Base-by-base conservation (phyloP, 2,888 invertebrate species). In the Agelastica alni region DNA sequence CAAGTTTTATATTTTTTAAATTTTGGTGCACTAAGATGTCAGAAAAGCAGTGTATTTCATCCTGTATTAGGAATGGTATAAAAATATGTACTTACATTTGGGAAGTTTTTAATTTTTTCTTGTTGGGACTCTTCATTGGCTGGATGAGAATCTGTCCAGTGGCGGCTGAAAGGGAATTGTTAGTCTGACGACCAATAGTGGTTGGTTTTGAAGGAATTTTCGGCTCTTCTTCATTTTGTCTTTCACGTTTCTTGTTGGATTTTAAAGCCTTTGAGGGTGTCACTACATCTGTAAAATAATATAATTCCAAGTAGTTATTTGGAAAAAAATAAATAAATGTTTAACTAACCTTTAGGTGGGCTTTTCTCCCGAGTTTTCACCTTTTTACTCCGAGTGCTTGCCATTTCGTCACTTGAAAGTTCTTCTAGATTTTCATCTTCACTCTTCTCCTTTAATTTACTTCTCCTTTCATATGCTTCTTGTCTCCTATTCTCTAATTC, bases 71-170 rank as follows among this genome's bases (percentile, higher is more conserved):
- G n/a, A n/a, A n/a, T n/a, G n/a, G n/a, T n/a, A n/a, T n/a, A n/a
- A n/a, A n/a, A n/a, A n/a, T n/a, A n/a, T 41, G 51, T 60, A 78
- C 79, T 81, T 79, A 86, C 86, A 86, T 84, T 79, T 85, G 85
- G n/a, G 86, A 85, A 12, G 84, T 84, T 71, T 85, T 85, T 26
- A 85, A 74, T 52, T 65, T 68, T 51, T 68, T 67, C 46, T 68
- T 68, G 31, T 58, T 60, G 1, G 63, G 65, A 64, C 70, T 74
- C 2, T 71, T 62, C 10, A 72, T 63, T 1, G 80, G 79, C 58
- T 81, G 87, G 73, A 92, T 90, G 52, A 91, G 82, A 60, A 92
- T 90, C 73, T 91, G 90, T 18, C 91, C 92, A 2, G 91, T 90
- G 44, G 90, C 87, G 7, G 89, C 89, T 1, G 92, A 88, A 41